Percentiles rank a stretch among this genome's conserved stretches.
Conservation (phyloP, 2,888 invertebrate species). For the Drosophila paracracens region DNA sequence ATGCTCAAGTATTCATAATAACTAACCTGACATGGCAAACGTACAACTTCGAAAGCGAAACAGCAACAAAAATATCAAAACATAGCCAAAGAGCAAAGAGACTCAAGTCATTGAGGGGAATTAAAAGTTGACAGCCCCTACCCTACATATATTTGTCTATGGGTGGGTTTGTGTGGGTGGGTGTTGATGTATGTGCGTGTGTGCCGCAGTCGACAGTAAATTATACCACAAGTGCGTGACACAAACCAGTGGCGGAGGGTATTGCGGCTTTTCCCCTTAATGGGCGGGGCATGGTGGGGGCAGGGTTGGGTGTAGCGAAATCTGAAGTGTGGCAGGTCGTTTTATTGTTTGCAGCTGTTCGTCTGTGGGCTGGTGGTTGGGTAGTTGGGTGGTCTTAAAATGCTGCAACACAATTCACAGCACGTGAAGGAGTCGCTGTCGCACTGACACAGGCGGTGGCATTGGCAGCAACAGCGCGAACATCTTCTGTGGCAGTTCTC, state of each 20-base stretch:
- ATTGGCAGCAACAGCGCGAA: not conserved
- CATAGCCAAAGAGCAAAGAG: conserved; percentile 42
- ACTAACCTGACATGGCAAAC: conserved; percentile 40
- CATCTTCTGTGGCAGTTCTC: not conserved
- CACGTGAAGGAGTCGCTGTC: conserved; percentile 63
- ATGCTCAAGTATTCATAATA: conserved; percentile 30
- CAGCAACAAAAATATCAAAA: conserved; percentile 21
- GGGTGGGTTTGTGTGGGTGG: conserved; percentile 5
- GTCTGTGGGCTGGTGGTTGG: not conserved
- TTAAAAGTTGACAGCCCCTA: conserved; percentile 73
- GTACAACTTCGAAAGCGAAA: conserved; percentile 3
- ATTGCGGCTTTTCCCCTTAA: conserved; percentile 43
- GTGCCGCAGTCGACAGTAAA: conserved; percentile 66
- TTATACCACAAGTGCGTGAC: conserved; percentile 79
- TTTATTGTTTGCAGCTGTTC: conserved; percentile 72
- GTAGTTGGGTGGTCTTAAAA: conserved; percentile 59
- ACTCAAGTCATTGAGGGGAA: conserved; percentile 76
- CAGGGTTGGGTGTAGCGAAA: not conserved
- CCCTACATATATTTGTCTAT: conserved; percentile 9
- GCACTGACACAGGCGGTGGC: conserved; percentile 9
- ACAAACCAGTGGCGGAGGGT: conserved; percentile 52
- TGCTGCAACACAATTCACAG: conserved; percentile 77
- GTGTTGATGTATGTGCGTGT: conserved; percentile 29
- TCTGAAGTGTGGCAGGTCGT: conserved; percentile 27
- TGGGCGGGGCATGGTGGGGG: not conserved